Base-by-base conservation (phyloP, 2,888 invertebrate species). In the Hirtodrosophila alboralis region DNA sequence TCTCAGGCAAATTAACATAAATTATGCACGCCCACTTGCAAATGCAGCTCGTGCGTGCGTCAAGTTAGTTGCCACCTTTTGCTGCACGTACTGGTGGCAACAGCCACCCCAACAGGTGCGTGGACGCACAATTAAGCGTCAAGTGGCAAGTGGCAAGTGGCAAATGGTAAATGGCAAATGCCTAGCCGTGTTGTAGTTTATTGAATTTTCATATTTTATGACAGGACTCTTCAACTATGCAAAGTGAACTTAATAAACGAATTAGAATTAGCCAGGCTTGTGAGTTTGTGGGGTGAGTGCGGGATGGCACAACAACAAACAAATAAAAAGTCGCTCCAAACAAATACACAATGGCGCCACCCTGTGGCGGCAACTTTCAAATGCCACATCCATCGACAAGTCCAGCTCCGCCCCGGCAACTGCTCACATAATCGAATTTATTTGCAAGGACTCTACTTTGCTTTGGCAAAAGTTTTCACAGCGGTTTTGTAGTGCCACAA, bases 1-100 rank as follows among this genome's bases (percentile, higher is more conserved):
- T 83, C 84, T 79, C 84, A 79, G 68, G 72, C 28, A 44, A 83
- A 83, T 83, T 86, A 86, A 65, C 87, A 86, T 86, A 83, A 83
- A 83, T 83, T 83, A 83, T 86, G 85, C 79, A 84, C 83, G 83
- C 83, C 85, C 83, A 83, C 83, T 83, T 83, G 85, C 81, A 33
- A 78, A 59, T 83, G 83, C 75, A 86, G 64, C 68, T 86, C 83
- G 83, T 83, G 83, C 83, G 83, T 83, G 79, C 49, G 37, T 7
- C 36, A 14, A 37, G 33, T 7, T 27, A 27, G 13, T 49, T 4
- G 18, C 14, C 38, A 9, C 31, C 23, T 23, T 23, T 23, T 49
- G 58, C 40, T 72, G 62, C 73, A 75, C 67, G 73, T 73, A 73
- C 61, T 43, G 58, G 23, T 16, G 30, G 34, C 41, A 14, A n/a